A percentile compares a stretch with the other conserved stretches of the same genome.
Conservation (phyloP, 1,140 invertebrate species). For the Listronotus bonariensis region DNA sequence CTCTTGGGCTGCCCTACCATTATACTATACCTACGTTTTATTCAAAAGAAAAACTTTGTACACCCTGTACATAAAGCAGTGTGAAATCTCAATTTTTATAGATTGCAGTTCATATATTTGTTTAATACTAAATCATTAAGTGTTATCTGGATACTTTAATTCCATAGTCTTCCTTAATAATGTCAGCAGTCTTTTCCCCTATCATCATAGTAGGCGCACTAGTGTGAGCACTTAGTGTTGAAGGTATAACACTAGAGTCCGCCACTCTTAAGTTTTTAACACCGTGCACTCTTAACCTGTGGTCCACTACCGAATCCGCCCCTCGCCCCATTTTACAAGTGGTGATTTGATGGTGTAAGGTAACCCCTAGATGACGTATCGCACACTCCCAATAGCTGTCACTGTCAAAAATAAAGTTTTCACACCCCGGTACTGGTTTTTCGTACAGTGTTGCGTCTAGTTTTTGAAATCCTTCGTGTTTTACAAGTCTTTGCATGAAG, state of each 20-base stretch:
- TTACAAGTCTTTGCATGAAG: constrained; percentile 49
- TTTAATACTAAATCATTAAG: too few relatives aligned
- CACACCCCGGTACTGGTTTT: constrained; percentile 58
- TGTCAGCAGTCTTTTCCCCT: constrained; percentile 62
- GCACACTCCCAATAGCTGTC: constrained; percentile 76
- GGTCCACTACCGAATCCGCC: constrained; percentile 72
- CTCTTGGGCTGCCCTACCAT: too few relatives aligned
- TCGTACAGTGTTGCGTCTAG: constrained; percentile 54
- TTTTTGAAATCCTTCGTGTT: constrained; percentile 45
- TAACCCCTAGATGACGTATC: constrained; percentile 65
- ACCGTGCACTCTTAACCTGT: constrained; percentile 71
- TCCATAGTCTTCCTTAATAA: constrained; percentile 57
- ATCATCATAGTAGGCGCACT: constrained; percentile 62
- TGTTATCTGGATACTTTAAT: too few relatives aligned
- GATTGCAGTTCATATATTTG: too few relatives aligned
- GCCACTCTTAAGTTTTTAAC: constrained; percentile 71
- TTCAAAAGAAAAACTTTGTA: too few relatives aligned
- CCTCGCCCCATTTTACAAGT: constrained; percentile 81
- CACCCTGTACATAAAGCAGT: too few relatives aligned
- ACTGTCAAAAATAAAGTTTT: constrained; percentile 51
- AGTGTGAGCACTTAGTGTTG: constrained; percentile 63
- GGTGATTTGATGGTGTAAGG: constrained; percentile 72
- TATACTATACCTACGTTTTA: too few relatives aligned
- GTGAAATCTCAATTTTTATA: too few relatives aligned
- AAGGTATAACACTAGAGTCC: constrained; percentile 78